Evolutionary conservation across 37 sponge, comb jelly and placozoan species (phyloP).

Genomic region (Aphrocallistes beatrix): DNA sequence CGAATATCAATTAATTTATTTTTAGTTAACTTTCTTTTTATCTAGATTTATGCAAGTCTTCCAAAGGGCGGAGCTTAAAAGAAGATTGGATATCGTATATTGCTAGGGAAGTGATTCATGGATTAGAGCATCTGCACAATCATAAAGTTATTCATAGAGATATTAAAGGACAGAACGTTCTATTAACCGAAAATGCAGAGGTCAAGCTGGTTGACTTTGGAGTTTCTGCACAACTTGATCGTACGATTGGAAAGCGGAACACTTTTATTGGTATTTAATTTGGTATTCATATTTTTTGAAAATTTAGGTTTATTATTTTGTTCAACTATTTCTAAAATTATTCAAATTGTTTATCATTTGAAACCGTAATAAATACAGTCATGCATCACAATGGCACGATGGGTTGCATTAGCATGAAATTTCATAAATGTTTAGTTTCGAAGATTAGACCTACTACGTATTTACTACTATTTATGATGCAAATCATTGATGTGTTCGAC

Average conservation of each 20-base stretch:
- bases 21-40: slow-evolving; percentile 12
- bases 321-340: no score
- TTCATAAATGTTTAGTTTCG: no score
- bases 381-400: no score
- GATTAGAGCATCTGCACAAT: slow-evolving; percentile 84
- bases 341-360: no score
- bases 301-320: neutral
- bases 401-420: no score
- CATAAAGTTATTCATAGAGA: slow-evolving; percentile 94
- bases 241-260: slow-evolving; percentile 92
- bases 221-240: slow-evolving; percentile 89
- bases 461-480: no score
- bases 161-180: slow-evolving; percentile 95
- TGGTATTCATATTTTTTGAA: neutral
- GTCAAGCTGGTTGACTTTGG: slow-evolving; percentile 97
- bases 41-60: slow-evolving; percentile 28
- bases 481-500: no score
- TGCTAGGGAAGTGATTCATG: slow-evolving; percentile 72
- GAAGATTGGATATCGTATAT: slow-evolving; percentile 96
- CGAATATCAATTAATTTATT: neutral
- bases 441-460: no score
- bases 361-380: no score
- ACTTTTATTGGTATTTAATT: slow-evolving; percentile 86
- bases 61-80: slow-evolving; percentile 61
- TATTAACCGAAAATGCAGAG: slow-evolving; percentile 95